These are phyloP conservation scores for Potamarius usumacintae DNA, from an alignment of 2,113 vertebrate species.

Conservation along the genomic window DNA sequence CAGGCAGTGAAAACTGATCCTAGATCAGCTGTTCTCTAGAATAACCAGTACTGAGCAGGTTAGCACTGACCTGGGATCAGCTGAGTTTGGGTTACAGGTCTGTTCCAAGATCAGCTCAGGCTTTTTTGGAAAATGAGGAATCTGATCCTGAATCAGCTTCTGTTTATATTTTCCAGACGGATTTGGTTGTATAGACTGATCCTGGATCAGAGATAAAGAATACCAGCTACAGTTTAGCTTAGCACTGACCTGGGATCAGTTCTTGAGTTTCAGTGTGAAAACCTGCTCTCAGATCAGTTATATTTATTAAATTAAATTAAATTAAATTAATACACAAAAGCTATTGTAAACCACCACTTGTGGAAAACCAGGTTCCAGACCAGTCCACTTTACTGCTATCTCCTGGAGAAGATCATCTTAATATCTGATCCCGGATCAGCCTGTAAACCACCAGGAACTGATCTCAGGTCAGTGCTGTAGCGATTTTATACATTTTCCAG, in stretches of 20 bases:
- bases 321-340: no score
- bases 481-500: neutral
- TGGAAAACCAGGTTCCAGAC: neutral
- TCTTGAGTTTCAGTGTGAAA: neutral
- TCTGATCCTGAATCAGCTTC: neutral
- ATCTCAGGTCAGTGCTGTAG: neutral
- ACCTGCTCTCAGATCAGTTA: neutral
- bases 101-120: neutral
- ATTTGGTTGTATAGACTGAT: neutral
- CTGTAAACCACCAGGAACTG: neutral
- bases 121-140: neutral
- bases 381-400: neutral
- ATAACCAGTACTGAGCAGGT: neutral
- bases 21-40: neutral
- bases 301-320: neutral
- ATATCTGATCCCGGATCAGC: neutral
- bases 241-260: neutral
- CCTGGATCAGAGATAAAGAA: neutral
- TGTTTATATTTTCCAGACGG: neutral
- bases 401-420: neutral
- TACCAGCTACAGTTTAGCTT: neutral
- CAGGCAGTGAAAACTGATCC: neutral
- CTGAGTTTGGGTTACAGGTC: neutral
- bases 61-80: neutral
- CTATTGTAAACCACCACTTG: neutral